These are phyloP conservation scores for Chironomus striatipennis DNA, from an alignment of 1,140 invertebrate species.

Conservation along the genomic window DNA sequence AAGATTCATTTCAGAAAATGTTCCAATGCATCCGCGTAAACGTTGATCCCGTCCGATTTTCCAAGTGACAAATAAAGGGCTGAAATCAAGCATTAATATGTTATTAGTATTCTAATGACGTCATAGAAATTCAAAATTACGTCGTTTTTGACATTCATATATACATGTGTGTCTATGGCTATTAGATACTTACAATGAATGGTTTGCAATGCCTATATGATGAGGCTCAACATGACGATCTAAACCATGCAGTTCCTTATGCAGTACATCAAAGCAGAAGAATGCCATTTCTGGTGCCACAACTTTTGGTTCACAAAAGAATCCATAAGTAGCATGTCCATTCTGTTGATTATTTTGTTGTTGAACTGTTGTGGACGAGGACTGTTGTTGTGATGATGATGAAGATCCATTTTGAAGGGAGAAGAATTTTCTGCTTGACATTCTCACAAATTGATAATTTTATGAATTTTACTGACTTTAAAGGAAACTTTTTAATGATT, in stretches of 20 bases:
- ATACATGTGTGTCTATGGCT: no score
- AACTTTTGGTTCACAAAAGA: constrained; percentile 45
- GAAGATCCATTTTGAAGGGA: constrained; percentile 3
- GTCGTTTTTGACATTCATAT: constrained; percentile 27
- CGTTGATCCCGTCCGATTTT: constrained; percentile 89
- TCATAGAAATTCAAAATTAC: constrained; percentile 19
- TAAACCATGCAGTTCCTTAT: constrained; percentile 84
- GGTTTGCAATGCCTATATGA: constrained; percentile 66
- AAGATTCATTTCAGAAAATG: constrained; percentile 89
- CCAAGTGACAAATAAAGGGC: constrained; percentile 98
- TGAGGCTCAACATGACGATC: constrained; percentile 81
- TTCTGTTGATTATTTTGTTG: constrained; percentile 17
- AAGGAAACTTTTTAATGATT: not conserved
- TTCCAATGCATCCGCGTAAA: constrained; percentile 89
- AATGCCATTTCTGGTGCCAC: constrained; percentile 93
- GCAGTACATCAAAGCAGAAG: constrained; percentile 96
- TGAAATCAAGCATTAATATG: constrained; percentile 46
- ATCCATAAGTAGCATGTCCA: not conserved
- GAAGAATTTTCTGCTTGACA: constrained; percentile 14
- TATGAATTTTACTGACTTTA: not conserved
- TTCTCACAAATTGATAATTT: not conserved
- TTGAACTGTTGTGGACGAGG: not conserved
- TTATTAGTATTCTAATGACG: not conserved
- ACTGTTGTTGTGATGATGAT: not conserved
- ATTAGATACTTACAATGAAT: constrained; percentile 89